Base-by-base conservation (phyloP, 1,140 invertebrate genomes). In the Nomia melanderi region DNA sequence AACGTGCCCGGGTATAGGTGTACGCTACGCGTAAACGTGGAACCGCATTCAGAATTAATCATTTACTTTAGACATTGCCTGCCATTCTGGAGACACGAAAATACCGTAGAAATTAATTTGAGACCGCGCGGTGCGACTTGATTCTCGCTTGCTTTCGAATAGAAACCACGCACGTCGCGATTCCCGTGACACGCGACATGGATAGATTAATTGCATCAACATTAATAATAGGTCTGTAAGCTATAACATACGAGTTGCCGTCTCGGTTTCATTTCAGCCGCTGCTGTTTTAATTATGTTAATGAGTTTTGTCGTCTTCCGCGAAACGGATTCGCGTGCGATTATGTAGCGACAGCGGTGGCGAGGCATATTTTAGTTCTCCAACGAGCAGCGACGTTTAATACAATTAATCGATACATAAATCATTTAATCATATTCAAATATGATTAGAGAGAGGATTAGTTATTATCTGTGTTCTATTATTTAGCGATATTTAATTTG, bases 181-280 rank as follows among this genome's bases (percentile, higher is more conserved):
- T 56, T 83, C 65, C 72, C 39, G 33, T 79, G 70, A 63, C 41
- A 77, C 74, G 50, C 47, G 57, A 71, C 57, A 75, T 53, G 65
- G 77, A 72, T 79, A 75, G 41, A 82, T 83, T 78, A 83, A 83
- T 75, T 64, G 31, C 67, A 79, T 76, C 78, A 79, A 78, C 82
- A 83, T 82, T 79, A 82, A 50, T 82, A 83, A 72, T 79, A 76
- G 72, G 44, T 23, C 23, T 44, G 63, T 67, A 72, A 79, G 72
- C 62, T 76, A 73, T 71, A n/a, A 47, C 65, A 53, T 53, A 69
- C 25, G 41, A 25, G 67, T 47, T 66, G 57, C 57, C 36, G 14
- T 72, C 53, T 79, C 63, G 25, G 67, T 83, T 79, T 79, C 81
- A 76, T 79, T 75, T 75, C 59, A 44, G 27, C 54, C 63, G 50